Evolutionary conservation across 2,797 vertebrate species (phyloP).

Genomic region (Varecia variegata): DNA sequence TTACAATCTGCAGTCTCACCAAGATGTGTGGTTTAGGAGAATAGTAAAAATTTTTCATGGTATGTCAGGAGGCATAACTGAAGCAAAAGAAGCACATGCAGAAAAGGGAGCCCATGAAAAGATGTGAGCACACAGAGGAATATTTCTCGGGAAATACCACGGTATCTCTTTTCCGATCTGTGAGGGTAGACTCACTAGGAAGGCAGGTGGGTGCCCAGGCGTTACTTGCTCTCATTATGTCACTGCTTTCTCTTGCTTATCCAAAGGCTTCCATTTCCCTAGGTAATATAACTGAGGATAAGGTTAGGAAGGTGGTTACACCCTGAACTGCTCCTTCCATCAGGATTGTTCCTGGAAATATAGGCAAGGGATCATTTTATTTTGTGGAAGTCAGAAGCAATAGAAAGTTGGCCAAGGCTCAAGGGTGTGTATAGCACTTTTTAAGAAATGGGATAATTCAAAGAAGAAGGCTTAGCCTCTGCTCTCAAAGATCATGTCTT

Average conservation of each 20-base stretch:
- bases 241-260: not conserved
- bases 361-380: not conserved
- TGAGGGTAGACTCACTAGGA: not conserved
- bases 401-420: not conserved
- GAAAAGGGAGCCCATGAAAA: not conserved
- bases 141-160: not conserved
- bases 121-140: not conserved
- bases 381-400: not conserved
- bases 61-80: not conserved
- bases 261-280: not conserved
- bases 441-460: not conserved
- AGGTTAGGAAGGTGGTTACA: not conserved
- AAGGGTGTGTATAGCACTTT: not conserved
- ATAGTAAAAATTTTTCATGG: not conserved
- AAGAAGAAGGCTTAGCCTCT: not conserved
- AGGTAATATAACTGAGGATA: not conserved
- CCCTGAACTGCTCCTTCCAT: not conserved
- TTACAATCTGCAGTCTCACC: not conserved
- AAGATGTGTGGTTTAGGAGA: not conserved
- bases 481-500: not conserved
- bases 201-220: not conserved
- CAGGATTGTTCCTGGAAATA: not conserved
- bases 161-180: not conserved
- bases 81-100: not conserved
- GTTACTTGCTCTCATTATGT: not conserved